Evolutionary conservation across 2,113 vertebrate species (phyloP).

Genomic region (Heloderma charlesbogerti): DNA sequence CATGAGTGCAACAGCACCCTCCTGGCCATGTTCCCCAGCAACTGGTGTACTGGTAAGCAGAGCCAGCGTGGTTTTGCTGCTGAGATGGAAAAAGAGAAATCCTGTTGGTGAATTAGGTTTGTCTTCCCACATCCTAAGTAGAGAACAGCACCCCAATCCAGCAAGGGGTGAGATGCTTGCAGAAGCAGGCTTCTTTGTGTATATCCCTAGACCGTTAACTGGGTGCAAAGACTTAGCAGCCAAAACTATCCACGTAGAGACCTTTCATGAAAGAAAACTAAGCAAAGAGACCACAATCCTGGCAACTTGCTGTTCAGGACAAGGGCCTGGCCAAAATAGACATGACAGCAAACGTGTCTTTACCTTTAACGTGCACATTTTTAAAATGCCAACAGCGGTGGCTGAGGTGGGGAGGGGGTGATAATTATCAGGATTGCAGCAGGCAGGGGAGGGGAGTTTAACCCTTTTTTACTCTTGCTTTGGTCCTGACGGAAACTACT

Average conservation of each 20-base stretch:
- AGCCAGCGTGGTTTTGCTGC: rapidly evolving
- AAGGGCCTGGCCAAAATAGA: neutral
- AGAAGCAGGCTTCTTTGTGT: neutral
- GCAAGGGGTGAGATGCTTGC: neutral
- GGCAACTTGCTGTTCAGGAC: neutral
- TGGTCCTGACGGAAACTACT: neutral
- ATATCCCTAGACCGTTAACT: neutral
- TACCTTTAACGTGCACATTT: neutral
- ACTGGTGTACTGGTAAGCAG: conserved; percentile 83
- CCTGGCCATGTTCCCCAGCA: too few species aligned
- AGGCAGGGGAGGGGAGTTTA: neutral
- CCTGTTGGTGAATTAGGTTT: rapidly evolving
- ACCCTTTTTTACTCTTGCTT: neutral
- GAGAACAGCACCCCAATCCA: neutral
- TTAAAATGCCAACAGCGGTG: neutral
- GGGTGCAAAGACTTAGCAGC: neutral
- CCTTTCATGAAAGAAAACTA: neutral
- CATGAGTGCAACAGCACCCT: too few species aligned
- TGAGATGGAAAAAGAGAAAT: too few species aligned
- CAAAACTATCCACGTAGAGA: neutral
- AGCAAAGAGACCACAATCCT: neutral
- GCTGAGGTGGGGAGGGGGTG: neutral
- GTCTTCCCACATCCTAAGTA: neutral
- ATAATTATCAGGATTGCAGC: neutral
- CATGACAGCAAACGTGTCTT: neutral